Percentiles rank a stretch among this genome's conserved stretches.
These are phyloP conservation scores for Dasyprocta punctata DNA, from an alignment of 2,113 vertebrate species.

Conservation along the genomic window DNA sequence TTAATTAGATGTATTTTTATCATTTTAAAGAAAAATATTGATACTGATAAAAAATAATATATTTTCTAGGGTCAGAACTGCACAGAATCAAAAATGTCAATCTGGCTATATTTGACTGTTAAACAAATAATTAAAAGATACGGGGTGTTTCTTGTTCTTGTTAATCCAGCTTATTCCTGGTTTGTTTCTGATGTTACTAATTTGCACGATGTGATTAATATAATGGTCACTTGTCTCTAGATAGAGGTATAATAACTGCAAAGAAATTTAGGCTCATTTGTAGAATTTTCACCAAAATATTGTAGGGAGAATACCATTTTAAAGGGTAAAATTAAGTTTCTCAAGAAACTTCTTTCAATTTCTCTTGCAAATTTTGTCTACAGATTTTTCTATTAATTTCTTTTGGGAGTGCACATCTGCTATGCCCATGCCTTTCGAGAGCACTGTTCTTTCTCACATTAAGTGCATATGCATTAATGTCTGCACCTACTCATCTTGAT, in stretches of 20 bases:
- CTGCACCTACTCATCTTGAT: slow-evolving; percentile 12
- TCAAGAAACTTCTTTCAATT: slow-evolving; percentile 43
- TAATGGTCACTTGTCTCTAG: not conserved
- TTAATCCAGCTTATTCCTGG: not conserved
- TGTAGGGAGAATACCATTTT: not conserved
- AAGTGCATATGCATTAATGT: slow-evolving; percentile 27
- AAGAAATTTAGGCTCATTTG: not conserved
- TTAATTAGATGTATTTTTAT: not conserved
- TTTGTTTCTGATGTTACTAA: slow-evolving; percentile 22
- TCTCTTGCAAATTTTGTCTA: not conserved
- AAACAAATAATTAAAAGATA: slow-evolving; percentile 19
- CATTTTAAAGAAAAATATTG: slow-evolving; percentile 28
- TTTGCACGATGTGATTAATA: not conserved
- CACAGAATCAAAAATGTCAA: not conserved
- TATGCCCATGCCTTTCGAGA: not conserved
- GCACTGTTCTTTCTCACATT: slow-evolving; percentile 54
- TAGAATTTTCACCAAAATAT: not conserved
- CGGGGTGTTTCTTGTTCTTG: not conserved
- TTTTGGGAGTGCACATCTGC: not conserved
- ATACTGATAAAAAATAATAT: not conserved
- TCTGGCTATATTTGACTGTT: not conserved
- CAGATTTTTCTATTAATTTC: not conserved
- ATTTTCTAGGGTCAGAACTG: not conserved
- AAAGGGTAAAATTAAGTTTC: not conserved
- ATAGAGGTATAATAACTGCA: not conserved